Base-by-base conservation (phyloP, 2,797 vertebrate genomes). In the Oryzias dopingdopingensis region DNA sequence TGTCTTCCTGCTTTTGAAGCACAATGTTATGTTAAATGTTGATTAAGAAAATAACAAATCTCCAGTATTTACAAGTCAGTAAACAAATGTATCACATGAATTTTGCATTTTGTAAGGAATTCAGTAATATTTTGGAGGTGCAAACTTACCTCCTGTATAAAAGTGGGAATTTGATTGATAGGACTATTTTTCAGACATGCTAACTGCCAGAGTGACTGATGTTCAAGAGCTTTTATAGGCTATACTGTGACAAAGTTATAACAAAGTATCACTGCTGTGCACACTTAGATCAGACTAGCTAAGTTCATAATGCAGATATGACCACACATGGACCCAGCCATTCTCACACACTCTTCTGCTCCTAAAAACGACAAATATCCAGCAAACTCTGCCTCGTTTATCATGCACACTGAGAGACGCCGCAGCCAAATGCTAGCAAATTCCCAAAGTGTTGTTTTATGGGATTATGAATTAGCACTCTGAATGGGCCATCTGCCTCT, bases 401-500 rank as follows among this genome's bases (percentile, higher is more conserved):
- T 88, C 82, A 82, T 59, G 48, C 72, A 59, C 67, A 83, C 80
- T 73, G 76, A 86, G 79, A 78, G 70, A 84, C 73, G 72, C 70
- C 73, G 77, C 63, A 62, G 87, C 86, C 86, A 89, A 89, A 89
- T 85, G 81, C 61, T 74, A 65, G 73, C 70, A 67, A 85, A 87
- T 88, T 86, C 79, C 88, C 86, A 71, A 56, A 78, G 84, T 81
- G 81, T 86, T 85, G 70, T 83, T 90, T 87, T 89, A 89, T 85
- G 77, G 81, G 82, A 87, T 87, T 87, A 90, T 87, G 85, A 90
- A 89, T 90, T 87, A 89, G 81, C 81, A 73, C 81, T 87, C 78
- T 88, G 81, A 91, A 90, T 81, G 78, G 82, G 82, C 88, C 89
- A 91, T 91, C 89, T 91, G 90, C 87, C 79, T 82, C 75, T 40